Evolutionary conservation across 2,888 invertebrate genomes (phyloP), one percentile per base, ranked within the genome.

Genomic region (Ischnura elegans): DNA sequence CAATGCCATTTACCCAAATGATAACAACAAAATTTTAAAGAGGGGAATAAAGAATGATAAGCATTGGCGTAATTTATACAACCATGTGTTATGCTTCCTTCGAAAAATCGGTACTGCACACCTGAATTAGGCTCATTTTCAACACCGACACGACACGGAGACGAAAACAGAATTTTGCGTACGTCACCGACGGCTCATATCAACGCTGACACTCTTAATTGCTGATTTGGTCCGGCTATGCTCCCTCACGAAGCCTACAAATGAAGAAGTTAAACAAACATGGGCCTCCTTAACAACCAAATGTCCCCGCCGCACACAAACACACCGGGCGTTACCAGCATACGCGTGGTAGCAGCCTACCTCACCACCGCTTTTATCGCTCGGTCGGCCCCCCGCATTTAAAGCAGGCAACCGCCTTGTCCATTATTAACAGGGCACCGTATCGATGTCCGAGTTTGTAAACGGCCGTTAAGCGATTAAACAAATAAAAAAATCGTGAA

Each of bases 401-500:
- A 36, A 76, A 76, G 36, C 76, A 76, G n/a, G 76, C 76, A 36
- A 29, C 76, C 5, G 76, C n/a, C 76, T 76, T 36, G 76, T 76
- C 76, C 36, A 76, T 76, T 76, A 76, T 76, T 76, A 76, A 76
- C 36, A 76, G 76, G 76, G 76, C 36, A 10, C 76, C 1, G 76
- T 76, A 76, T 76, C 36, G 76, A 76, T 76, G 76, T 36, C 36
- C 29, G 36, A 76, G 36, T 76, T 76, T 36, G 76, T 29, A 36
- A 76, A 29, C 8, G 76, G 76, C 8, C 25, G 76, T 76, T 25
- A 76, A 36, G 76, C 76, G 76, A 76, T 76, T 76, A 76, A 76
- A 76, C 36, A 76, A 76, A 76, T 76, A 76, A 76, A 76, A 76
- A 76, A 76, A 76, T 76, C 76, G 76, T 76, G 76, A 76, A 29